Conservation (phyloP, 2,113 vertebrate genomes). For the Grallaria varia region DNA sequence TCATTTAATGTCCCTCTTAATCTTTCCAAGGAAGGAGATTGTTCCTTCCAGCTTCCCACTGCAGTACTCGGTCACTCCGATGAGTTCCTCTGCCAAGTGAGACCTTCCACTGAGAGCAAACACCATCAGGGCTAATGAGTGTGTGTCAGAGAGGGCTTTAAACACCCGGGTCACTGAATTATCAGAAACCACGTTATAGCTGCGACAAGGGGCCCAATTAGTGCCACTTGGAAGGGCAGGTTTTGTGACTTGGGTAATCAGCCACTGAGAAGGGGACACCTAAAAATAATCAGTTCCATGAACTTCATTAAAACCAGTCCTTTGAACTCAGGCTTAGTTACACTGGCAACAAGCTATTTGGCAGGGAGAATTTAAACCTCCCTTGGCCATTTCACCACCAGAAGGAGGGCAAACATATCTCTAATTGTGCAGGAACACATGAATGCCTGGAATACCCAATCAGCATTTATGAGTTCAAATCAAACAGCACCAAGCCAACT, state of each 20-base stretch:
- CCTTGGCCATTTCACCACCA: slow-evolving; percentile 5
- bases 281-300: background rate
- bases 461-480: background rate
- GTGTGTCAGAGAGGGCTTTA: background rate
- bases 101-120: background rate
- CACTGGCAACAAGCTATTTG: background rate
- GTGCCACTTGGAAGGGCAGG: background rate
- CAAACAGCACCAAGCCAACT: background rate
- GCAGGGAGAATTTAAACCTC: slow-evolving; percentile 1
- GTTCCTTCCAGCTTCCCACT: background rate
- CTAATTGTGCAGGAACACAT: background rate
- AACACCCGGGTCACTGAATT: background rate
- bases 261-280: background rate
- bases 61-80: background rate
- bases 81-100: background rate
- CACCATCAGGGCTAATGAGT: background rate
- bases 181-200: background rate
- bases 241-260: background rate
- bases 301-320: slow-evolving; percentile 2
- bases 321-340: slow-evolving; percentile 17
- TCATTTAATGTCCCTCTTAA: background rate
- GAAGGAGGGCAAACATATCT: background rate
- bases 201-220: background rate
- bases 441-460: background rate
- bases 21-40: background rate